phyloP scores from a whole-genome alignment of 1,140 invertebrate genomes.

The Glomeris maerens region DNA sequence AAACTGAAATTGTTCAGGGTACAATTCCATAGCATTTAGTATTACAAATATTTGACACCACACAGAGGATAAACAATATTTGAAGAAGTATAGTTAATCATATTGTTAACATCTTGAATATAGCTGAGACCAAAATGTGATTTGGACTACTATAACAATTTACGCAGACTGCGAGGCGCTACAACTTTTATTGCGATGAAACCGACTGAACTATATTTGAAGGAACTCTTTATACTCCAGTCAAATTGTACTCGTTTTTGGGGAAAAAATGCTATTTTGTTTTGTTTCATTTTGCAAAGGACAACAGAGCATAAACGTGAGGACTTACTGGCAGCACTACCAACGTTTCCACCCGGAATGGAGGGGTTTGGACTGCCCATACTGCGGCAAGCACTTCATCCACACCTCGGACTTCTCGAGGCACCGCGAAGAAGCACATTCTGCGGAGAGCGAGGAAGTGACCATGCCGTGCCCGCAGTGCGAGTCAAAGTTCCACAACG shows the following conservation, averaged over 20 bases:
- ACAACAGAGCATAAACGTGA: not conserved
- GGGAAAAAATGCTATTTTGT: too few relatives aligned
- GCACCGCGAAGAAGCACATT: not conserved
- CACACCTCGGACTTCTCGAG: not conserved
- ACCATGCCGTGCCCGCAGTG: not conserved
- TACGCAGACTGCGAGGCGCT: not conserved
- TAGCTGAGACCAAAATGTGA: too few relatives aligned
- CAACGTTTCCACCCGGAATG: not conserved
- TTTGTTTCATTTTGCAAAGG: not conserved
- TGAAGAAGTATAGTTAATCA: too few relatives aligned
- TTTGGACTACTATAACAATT: not conserved
- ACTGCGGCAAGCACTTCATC: not conserved
- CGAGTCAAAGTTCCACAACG: not conserved
- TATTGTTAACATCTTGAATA: too few relatives aligned
- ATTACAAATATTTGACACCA: too few relatives aligned
- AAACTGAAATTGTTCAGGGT: too few relatives aligned
- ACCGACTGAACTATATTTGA: not conserved
- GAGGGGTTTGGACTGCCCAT: not conserved
- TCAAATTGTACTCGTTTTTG: not conserved
- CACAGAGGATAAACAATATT: too few relatives aligned
- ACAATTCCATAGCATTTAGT: too few relatives aligned
- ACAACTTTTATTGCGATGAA: not conserved
- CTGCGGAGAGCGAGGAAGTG: not conserved
- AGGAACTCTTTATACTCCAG: not conserved
- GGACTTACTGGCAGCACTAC: not conserved